Percentiles rank a stretch among this genome's conserved stretches.
phyloP scores from a whole-genome alignment of 2,113 vertebrate species.

The Psephotus haematonotus region DNA sequence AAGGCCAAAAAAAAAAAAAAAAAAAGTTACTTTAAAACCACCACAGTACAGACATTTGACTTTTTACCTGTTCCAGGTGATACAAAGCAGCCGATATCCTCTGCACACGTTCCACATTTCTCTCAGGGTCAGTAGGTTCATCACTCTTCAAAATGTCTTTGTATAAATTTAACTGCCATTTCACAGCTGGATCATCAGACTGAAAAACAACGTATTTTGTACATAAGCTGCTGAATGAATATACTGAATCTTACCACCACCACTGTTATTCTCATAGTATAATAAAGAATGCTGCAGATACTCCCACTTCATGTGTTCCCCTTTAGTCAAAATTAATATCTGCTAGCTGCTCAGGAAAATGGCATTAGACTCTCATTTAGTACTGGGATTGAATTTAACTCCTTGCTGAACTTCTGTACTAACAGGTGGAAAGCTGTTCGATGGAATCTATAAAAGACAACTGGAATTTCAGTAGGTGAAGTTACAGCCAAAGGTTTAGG shows the following conservation, averaged over 20 bases:
- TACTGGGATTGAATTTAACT: neutral
- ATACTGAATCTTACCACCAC: neutral
- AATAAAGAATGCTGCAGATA: neutral
- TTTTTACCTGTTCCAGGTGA: slow-evolving; percentile 87
- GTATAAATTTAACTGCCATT: slow-evolving; percentile 97
- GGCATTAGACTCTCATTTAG: neutral
- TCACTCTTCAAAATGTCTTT: slow-evolving; percentile 89
- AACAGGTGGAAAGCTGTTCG: neutral
- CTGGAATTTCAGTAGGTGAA: neutral
- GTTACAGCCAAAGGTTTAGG: neutral
- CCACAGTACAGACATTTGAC: neutral
- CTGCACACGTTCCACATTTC: slow-evolving; percentile 90
- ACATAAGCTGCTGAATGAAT: neutral
- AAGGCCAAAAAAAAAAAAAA: neutral
- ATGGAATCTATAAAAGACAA: neutral
- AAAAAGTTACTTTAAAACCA: neutral
- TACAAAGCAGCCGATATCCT: slow-evolving; percentile 96
- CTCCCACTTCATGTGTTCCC: neutral
- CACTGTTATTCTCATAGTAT: neutral
- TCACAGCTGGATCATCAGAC: slow-evolving; percentile 96
- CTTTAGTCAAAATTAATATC: neutral
- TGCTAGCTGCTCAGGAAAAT: neutral
- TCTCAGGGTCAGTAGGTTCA: slow-evolving; percentile 85
- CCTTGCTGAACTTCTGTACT: neutral
- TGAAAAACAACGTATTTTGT: slow-evolving; percentile 56